These are phyloP conservation scores for Thalassophryne amazonica DNA, from an alignment of 2,797 vertebrate species.

Conservation along the genomic window DNA sequence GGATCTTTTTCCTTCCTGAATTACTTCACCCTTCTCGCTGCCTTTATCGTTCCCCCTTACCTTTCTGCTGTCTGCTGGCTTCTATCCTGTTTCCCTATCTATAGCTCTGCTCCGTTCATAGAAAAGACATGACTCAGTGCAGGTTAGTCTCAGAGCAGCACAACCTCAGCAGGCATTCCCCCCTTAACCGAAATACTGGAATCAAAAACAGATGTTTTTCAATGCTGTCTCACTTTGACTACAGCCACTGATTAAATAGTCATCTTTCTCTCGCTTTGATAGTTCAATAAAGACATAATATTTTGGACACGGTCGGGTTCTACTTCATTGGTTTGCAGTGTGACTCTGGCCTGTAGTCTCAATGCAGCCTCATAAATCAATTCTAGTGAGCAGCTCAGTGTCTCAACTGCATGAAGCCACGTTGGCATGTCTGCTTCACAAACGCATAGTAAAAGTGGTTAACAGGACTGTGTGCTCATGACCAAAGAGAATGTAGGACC, in stretches of 20 bases:
- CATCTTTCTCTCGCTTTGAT: not conserved
- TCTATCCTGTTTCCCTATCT: not conserved
- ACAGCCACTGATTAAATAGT: constrained; percentile 3
- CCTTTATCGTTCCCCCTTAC: constrained; percentile 2
- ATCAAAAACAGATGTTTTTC: constrained; percentile 55
- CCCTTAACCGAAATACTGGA: not conserved
- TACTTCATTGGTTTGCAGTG: constrained; percentile 38
- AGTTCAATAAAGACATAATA: constrained; percentile 26
- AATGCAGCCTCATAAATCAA: constrained; percentile 61
- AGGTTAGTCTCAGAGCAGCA: constrained; percentile 2
- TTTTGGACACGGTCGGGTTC: constrained; percentile 44
- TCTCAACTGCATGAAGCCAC: constrained; percentile 22
- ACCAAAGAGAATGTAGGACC: too few species aligned
- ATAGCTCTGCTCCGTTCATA: not conserved
- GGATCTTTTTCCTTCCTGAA: constrained; percentile 16
- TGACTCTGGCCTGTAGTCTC: constrained; percentile 28
- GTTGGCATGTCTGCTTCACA: not conserved
- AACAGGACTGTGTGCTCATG: too few species aligned
- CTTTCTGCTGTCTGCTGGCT: too few species aligned
- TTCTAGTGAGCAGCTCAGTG: constrained; percentile 20
- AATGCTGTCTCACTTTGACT: constrained; percentile 8
- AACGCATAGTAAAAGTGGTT: not conserved
- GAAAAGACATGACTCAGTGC: constrained; percentile 6
- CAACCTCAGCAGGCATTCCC: not conserved
- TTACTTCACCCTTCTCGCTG: constrained; percentile 13